These are phyloP conservation scores for Parnassius apollo DNA, from an alignment of 2,888 invertebrate genomes.

Conservation along the genomic window DNA sequence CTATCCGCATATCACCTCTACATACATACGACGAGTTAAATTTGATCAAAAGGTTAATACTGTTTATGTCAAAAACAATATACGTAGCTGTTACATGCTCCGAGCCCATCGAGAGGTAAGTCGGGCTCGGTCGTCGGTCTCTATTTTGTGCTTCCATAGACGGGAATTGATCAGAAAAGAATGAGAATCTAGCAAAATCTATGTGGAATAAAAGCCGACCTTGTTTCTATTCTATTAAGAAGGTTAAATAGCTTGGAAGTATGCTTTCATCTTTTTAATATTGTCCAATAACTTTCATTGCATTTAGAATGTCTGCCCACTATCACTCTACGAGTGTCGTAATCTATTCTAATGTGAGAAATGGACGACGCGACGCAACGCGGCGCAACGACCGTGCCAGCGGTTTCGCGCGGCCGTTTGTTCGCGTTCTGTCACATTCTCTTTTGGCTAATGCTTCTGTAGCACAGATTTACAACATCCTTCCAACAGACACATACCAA, in stretches of 20 bases:
- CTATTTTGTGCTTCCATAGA: constrained; percentile 76
- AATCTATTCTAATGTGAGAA: constrained; percentile 70
- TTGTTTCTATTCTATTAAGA: constrained; percentile 71
- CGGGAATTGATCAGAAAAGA: constrained; percentile 65
- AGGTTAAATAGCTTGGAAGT: constrained; percentile 77
- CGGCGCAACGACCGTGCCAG: constrained; percentile 43
- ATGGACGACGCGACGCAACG: constrained; percentile 41
- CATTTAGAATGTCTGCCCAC: constrained; percentile 66
- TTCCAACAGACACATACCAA: neutral
- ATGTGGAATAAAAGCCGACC: constrained; percentile 79
- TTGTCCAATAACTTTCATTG: constrained; percentile 78
- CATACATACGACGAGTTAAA: constrained; percentile 69
- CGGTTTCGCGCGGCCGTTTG: constrained; percentile 23
- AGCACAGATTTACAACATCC: neutral
- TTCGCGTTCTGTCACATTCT: constrained; percentile 9
- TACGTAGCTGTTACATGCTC: constrained; percentile 57
- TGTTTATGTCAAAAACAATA: constrained; percentile 72
- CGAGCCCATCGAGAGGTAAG: constrained; percentile 62
- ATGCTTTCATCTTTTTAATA: constrained; percentile 75
- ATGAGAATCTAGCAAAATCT: constrained; percentile 80
- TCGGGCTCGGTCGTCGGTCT: constrained; percentile 72
- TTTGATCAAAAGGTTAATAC: constrained; percentile 76
- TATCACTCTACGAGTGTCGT: constrained; percentile 78
- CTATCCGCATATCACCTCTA: constrained; percentile 75
- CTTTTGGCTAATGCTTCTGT: constrained; percentile 7